Base-by-base conservation (phyloP, 2,797 vertebrate genomes). In the Graptemys geographica region DNA sequence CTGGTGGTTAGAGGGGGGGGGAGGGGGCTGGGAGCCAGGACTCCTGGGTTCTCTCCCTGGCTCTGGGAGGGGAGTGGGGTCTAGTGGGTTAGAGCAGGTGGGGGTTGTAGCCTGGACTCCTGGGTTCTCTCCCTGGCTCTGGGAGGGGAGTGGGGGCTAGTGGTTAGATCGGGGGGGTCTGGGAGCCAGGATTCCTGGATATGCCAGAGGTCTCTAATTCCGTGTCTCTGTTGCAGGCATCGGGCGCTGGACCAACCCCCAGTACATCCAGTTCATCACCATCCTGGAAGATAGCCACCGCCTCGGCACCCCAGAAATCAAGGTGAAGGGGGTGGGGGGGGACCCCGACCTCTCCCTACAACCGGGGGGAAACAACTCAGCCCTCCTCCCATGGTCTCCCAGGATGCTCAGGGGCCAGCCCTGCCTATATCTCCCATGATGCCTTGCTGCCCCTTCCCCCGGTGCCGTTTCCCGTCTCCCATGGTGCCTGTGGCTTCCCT, bases 221-320 rank as follows among this genome's bases (percentile, higher is more conserved):
- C 52, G 27, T 72, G 37, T 86, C 52, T 94, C 37, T 41, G 16
- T 8, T 5, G 33, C 62, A 98, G 98, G 98, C 53, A 94, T 98
- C 0, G 98, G 98, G 53, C 98, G 99, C 96, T 99, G 99, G 99
- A 99, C 98, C 96, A 99, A 99, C 94, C 97, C 98, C 1, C 99
- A 99, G 89, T 99, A 99, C 91, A 94, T 99, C 91, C 99, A 99
- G 97, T 99, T 99, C 95, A 98, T 99, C 95, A 98, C 98, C 72
- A 98, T 99, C 96, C 98, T 99, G 88, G 99, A 99, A 89, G 99
- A 99, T 83, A 98, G 98, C 25, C 99, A 98, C 95, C 98, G 98
- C 79, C 98, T 98, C 94, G 98, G 98, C 96, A 99, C 98, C 2
- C 92, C 97, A 55, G 98, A 96, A 87, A 99, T 98, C 98, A 99